phyloP scores from a whole-genome alignment of 2,113 vertebrate genomes.

The Rattus norvegicus region DNA sequence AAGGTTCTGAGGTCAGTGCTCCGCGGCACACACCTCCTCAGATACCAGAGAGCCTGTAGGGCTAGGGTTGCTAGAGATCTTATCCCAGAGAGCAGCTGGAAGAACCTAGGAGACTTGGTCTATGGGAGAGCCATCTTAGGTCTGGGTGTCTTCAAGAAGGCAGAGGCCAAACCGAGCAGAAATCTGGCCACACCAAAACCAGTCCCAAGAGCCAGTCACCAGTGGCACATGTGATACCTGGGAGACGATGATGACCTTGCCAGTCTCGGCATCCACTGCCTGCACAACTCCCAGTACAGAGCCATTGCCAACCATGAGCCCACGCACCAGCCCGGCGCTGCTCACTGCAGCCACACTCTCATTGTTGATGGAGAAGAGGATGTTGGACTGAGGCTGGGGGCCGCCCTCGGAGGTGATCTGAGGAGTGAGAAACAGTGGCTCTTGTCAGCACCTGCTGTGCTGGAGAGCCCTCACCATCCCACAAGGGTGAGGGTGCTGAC shows the following conservation, averaged over 20 bases:
- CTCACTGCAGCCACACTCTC: constrained; percentile 88
- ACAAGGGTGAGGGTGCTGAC: neutral
- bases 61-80: rapidly evolving
- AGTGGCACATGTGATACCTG: constrained; percentile 85
- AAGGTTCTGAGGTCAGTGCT: neutral
- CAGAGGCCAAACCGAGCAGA: neutral
- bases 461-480: neutral
- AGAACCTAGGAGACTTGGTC: neutral
- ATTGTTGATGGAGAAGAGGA: constrained; percentile 92
- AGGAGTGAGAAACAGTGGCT: neutral
- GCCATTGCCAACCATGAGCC: constrained; percentile 88
- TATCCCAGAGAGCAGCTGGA: neutral
- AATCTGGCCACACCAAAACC: neutral
- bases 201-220: neutral
- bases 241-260: constrained; percentile 92
- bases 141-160: neutral
- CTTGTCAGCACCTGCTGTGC: neutral
- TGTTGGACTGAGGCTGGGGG: constrained; percentile 97
- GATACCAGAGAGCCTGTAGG: neutral
- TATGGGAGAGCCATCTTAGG: neutral
- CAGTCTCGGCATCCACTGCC: constrained; percentile 93
- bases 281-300: constrained; percentile 93
- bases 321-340: constrained; percentile 89
- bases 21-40: rapidly evolving
- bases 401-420: constrained; percentile 97